Conservation (phyloP, 23 tunicate species). For the Corella eumyota region DNA sequence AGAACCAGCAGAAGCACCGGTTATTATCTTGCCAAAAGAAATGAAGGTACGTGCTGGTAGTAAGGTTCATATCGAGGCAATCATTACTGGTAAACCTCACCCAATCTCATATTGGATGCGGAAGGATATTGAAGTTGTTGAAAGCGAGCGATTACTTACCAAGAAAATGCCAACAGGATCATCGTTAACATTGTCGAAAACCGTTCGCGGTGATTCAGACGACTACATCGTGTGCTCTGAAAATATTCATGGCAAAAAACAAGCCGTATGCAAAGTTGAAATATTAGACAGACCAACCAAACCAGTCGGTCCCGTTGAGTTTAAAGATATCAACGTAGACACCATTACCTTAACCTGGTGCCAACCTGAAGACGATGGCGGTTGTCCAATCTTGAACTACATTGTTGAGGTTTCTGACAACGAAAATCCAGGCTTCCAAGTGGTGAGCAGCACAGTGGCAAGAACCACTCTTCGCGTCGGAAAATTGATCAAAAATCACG, state of each 20-base stretch:
- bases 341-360: slow-evolving; percentile 65
- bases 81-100: slow-evolving; percentile 61
- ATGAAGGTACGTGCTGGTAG: slow-evolving; percentile 48
- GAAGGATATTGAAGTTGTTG: slow-evolving; percentile 41
- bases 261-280: slow-evolving; percentile 45
- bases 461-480: slow-evolving; percentile 74
- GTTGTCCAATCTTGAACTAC: slow-evolving; percentile 76
- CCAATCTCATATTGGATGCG: slow-evolving; percentile 66
- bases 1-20: slow-evolving; percentile 67
- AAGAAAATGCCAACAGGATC: slow-evolving; percentile 37
- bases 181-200: slow-evolving; percentile 24
- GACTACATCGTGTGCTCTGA: slow-evolving; percentile 54
- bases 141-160: slow-evolving; percentile 33
- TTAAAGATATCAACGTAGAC: slow-evolving; percentile 70
- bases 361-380: slow-evolving; percentile 81
- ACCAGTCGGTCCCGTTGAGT: slow-evolving; percentile 48
- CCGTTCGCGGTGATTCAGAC: slow-evolving; percentile 47
- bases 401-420: slow-evolving; percentile 74
- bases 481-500: slow-evolving; percentile 53
- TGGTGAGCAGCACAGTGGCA: slow-evolving; percentile 68
- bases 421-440: slow-evolving; percentile 42
- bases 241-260: slow-evolving; percentile 53
- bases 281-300: slow-evolving; percentile 58
- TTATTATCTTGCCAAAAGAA: slow-evolving; percentile 36
- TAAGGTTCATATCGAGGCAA: slow-evolving; percentile 35